Conservation (phyloP, 2,113 vertebrate species). For the Zosterops hypoxanthus region DNA sequence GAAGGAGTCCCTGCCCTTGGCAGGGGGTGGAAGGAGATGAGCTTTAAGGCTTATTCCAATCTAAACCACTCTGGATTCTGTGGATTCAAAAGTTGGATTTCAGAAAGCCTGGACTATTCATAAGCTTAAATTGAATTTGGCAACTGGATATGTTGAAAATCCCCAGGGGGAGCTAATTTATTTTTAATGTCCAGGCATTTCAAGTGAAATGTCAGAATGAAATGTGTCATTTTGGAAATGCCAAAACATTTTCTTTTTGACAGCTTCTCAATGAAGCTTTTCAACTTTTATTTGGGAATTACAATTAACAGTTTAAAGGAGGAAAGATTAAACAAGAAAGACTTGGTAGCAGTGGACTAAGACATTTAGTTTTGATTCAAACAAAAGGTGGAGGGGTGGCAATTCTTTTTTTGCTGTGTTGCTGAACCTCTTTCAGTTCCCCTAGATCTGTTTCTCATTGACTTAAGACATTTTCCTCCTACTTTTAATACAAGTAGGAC, state of each 20-base stretch:
- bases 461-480: not conserved
- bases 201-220: conserved; percentile 26
- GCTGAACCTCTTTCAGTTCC: rapidly evolving
- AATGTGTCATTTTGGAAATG: conserved; percentile 55
- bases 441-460: not conserved
- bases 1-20: not conserved
- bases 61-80: not conserved
- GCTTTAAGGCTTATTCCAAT: not conserved
- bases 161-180: conserved; percentile 12
- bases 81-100: not conserved
- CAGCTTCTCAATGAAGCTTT: conserved; percentile 34
- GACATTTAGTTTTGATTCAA: not conserved
- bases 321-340: conserved; percentile 9
- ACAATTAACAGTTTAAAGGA: not conserved
- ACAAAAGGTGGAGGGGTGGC: not conserved
- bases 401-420: rapidly evolving
- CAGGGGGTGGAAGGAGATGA: not conserved
- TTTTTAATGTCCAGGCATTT: conserved; percentile 52
- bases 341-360: not conserved
- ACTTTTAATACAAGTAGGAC: not conserved
- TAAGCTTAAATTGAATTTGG: conserved; percentile 30
- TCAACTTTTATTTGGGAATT: conserved; percentile 17
- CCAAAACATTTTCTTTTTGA: conserved; percentile 46
- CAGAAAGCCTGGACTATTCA: not conserved
- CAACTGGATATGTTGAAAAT: not conserved